Evolutionary conservation across 1,140 invertebrate species (phyloP).

Genomic region (Brachionus angularis): DNA sequence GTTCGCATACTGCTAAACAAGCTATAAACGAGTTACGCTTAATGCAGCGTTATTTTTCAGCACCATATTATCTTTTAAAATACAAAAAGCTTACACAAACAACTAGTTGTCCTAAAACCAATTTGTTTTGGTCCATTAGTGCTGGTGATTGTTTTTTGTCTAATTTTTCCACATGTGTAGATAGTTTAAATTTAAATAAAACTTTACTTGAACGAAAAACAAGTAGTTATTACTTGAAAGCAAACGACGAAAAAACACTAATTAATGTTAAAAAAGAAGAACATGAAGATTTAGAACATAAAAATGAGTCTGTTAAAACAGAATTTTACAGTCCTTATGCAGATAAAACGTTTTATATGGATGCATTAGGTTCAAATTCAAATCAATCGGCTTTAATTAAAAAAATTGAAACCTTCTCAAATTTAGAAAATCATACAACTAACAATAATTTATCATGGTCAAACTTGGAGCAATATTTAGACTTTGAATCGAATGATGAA

Average conservation of each 20-base stretch:
- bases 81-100: not conserved
- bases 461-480: not conserved
- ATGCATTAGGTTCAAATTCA: too few species aligned
- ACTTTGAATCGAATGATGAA: too few species aligned
- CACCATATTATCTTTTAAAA: not conserved
- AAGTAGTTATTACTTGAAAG: too few species aligned
- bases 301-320: not conserved
- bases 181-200: slow-evolving; percentile 1
- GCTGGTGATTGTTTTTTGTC: slow-evolving; percentile 25
- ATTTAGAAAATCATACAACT: not conserved
- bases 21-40: slow-evolving; percentile 21
- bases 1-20: slow-evolving; percentile 6
- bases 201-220: not conserved
- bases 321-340: not conserved
- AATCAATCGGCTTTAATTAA: too few species aligned
- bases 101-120: not conserved
- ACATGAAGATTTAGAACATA: too few species aligned
- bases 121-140: slow-evolving; percentile 27
- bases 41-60: slow-evolving; percentile 15
- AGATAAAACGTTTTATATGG: slow-evolving; percentile 4
- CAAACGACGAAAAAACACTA: too few species aligned
- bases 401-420: too few species aligned
- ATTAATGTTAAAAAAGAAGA: too few species aligned
- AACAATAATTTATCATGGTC: not conserved
- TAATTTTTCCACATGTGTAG: slow-evolving; percentile 7